Base-by-base conservation (phyloP, 2,888 invertebrate genomes). In the Mimas tiliae region DNA sequence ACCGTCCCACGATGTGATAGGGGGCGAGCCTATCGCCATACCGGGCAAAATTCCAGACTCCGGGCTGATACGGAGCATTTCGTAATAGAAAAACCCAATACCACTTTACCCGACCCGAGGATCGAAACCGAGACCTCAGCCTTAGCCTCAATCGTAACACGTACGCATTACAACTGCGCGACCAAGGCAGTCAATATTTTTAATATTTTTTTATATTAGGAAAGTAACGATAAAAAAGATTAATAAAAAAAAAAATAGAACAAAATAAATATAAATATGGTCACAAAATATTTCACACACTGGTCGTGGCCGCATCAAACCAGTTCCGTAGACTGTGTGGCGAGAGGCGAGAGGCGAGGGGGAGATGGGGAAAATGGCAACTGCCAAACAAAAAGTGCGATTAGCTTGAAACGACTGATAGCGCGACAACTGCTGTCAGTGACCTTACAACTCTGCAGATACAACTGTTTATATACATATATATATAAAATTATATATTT, bases 181-280 rank as follows among this genome's bases (percentile, higher is more conserved):
- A n/a, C n/a, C n/a, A n/a, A n/a, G n/a, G n/a, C n/a, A n/a, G n/a
- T n/a, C n/a, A n/a, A n/a, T n/a, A n/a, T n/a, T n/a, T n/a, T n/a
- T n/a, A 34, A 7, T 34, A 34, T 34, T 38, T 38, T 38, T 38
- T 38, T 38, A 7, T 38, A 38, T 38, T 45, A 45, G 4, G 14
- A 45, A 11, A 9, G 12, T 14, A 9, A 14, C 45, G 12, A 52
- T 27, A 53, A n/a, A n/a, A n/a, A n/a, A n/a, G n/a, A n/a, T n/a
- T 52, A 6, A 48, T 47, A 16, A 33, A 63, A n/a, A 27, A 34
- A 51, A 50, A 76, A 77, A 75, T 76, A 69, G 12, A 1, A 74
- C 65, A 72, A 72, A n/a, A n/a, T n/a, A n/a, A n/a, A n/a, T n/a
- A 75, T 74, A 78, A 80, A 80, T 80, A 80, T 74, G 75, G 74